Base-by-base conservation (phyloP, 2,113 vertebrate genomes). In the Cheilinus undulatus region DNA sequence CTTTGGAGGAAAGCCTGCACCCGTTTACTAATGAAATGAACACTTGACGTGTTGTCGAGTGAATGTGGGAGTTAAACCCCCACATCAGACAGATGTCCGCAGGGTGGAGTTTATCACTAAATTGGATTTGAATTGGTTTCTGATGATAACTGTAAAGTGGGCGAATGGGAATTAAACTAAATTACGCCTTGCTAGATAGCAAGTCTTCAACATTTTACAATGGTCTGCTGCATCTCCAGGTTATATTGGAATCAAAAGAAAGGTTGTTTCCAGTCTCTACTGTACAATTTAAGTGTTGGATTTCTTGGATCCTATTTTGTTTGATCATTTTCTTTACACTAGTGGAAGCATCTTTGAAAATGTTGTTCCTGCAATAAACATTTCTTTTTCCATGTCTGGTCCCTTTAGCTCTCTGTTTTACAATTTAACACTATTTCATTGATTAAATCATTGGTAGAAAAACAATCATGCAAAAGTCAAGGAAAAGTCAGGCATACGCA, bases 11-110 rank as follows among this genome's bases (percentile, higher is more conserved):
- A 61, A 38, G 24, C 61, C 3, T 6, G 15, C 34, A 5, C 58
- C 38, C 11, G 52, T 32, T 61, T 30, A 3, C 63, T 61, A 69
- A 83, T 75, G 69, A 67, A 75, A 82, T 73, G 54, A 76, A 73
- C 36, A 49, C 61, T 45, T 58, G 69, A 83, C 53, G 52, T 76
- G 60, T 81, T 84, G 64, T 24, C 24, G 43, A 64, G 71, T 27
- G 54, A 57, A 53, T 60, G 40, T 17, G 51, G 61, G 20, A 64
- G 73, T 69, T 11, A 67, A 69, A 58, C 27, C n/a, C 17, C 32
- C 32, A 26, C 49, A 30, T 64, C 36, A 58, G 49, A 61, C 59
- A 19, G 20, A 46, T 76, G 76, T 79, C 32, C 68, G 57, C 27
- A 27, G n/a, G 53, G 54, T 43, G 23, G 71, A 42, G 32, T 40